Evolutionary conservation across 2,113 vertebrate species (phyloP), one percentile per base, ranked within the genome.

Genomic region (Leucopternis melanops): DNA sequence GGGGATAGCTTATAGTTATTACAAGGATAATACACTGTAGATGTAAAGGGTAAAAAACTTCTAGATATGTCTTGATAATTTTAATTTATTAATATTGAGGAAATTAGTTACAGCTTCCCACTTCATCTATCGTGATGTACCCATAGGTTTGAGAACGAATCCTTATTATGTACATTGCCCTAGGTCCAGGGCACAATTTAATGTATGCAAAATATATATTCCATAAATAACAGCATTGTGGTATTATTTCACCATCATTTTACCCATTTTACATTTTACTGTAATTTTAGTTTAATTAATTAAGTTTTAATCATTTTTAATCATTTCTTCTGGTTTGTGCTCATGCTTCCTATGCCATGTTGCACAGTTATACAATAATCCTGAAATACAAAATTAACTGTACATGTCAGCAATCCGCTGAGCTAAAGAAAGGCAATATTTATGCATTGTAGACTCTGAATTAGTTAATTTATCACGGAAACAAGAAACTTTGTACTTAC

Each of bases 401-500:
- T 14, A 15, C 31, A 5, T 5, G 9, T 22, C 16, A 10, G 12
- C n/a, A 16, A 42, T 5, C 14, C 9, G 3, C 23, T 2, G 25
- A 16, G 8, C 20, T 29, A 50, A 12, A 22, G 6, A 44, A 6
- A 10, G 5, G 26, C 16, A 13, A 11, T 10, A 44, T 31, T 32
- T 44, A 16, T 8, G 12, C 12, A 4, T 14, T 8, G 10, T 13
- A 17, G 62, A 4, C 5, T 6, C 19, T 9, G 12, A 26, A 78
- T 59, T 31, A 58, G 6, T 36, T 12, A 32, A 20, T 52, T 50
- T 23, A 8, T 4, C 10, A 6, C 1, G 12, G 2, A 34, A 25
- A 36, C 20, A 10, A 54, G 26, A 38, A 40, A 31, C 21, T 11
- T 7, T 17, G 17, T 9, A 92, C 98, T 96, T 90, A 99, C 99